phyloP scores from a whole-genome alignment of 2,797 vertebrate species.

The Cryptoprocta ferox region DNA sequence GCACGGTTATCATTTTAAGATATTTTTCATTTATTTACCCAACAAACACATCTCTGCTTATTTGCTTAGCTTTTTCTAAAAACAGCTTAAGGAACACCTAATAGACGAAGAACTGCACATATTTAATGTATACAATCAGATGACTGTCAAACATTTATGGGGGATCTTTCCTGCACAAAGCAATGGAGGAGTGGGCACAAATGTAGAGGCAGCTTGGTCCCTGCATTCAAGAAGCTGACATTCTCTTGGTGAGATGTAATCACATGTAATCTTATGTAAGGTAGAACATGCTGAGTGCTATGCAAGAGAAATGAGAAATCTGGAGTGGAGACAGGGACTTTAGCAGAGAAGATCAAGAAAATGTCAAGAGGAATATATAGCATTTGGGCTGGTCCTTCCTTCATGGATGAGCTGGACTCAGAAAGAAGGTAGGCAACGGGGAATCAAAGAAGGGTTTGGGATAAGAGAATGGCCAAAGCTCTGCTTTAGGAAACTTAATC shows the following conservation, averaged over 20 bases:
- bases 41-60: background rate
- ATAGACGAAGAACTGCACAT: background rate
- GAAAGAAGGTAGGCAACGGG: background rate
- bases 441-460: background rate
- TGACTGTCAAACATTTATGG: background rate
- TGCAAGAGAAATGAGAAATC: background rate
- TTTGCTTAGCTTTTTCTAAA: background rate
- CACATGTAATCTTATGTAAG: background rate
- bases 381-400: background rate
- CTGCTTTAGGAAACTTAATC: background rate
- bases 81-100: background rate
- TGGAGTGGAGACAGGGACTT: background rate
- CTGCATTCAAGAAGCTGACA: background rate
- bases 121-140: background rate
- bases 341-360: background rate
- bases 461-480: background rate
- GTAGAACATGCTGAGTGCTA: background rate
- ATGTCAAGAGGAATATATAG: background rate
- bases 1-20: background rate
- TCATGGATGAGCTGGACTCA: background rate
- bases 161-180: background rate
- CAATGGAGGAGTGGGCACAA: background rate
- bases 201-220: background rate
- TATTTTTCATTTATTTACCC: background rate
- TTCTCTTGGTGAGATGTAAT: background rate